Evolutionary conservation across 37 sponge, comb jelly and placozoan species (phyloP).

Genomic region (Eunapius fragilis): DNA sequence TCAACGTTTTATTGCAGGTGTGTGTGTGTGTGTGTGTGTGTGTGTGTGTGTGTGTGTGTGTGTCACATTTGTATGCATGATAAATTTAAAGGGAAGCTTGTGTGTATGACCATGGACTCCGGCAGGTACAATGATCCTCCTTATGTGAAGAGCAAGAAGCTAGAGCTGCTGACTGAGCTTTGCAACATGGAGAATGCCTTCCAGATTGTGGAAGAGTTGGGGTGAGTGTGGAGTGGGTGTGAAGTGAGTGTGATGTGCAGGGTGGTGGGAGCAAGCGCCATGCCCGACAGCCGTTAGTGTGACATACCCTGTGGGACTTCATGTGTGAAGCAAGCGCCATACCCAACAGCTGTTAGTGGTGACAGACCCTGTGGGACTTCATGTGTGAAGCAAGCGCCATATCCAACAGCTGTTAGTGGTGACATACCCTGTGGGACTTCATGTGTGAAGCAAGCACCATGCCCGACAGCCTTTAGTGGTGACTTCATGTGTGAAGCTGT

Average conservation of each 20-base stretch:
- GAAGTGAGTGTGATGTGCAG: background rate
- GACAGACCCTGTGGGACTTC: no score
- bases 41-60: background rate
- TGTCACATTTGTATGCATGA: background rate
- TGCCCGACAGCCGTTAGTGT: no score
- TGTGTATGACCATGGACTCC: no score
- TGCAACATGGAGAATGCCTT: conserved; percentile 62
- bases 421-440: no score
- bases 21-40: background rate
- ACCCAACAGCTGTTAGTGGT: no score
- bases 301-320: no score
- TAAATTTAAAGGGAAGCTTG: no score
- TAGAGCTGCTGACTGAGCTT: conserved; percentile 85
- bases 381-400: no score
- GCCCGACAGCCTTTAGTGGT: background rate
- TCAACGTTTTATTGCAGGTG: conserved; percentile 87
- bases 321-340: no score
- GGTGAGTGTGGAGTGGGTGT: conserved; percentile 46
- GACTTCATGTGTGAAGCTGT: no score
- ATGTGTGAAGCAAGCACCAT: background rate
- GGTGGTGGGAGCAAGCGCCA: background rate
- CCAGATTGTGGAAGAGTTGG: conserved; percentile 81
- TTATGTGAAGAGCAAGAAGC: conserved; percentile 90
- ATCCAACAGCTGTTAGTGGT: no score
- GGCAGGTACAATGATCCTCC: conserved; percentile 90